Base-by-base conservation (phyloP, 2,888 invertebrate genomes). In the Odontothrips loti region DNA sequence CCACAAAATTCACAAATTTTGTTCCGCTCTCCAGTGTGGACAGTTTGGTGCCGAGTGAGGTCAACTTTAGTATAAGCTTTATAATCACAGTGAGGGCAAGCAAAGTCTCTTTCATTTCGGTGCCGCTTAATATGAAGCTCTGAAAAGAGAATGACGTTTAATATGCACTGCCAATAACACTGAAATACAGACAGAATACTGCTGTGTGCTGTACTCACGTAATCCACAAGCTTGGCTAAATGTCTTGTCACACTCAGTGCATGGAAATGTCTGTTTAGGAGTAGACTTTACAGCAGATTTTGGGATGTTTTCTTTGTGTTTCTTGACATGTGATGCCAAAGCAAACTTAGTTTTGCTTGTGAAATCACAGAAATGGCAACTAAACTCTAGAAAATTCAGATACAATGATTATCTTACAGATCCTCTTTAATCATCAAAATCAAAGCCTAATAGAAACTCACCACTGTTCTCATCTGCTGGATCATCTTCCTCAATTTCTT, bases 51-150 rank as follows among this genome's bases (percentile, higher is more conserved):
- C 23, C 83, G 83, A 4, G 81, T 51, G 34, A 81, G 81, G 63
- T 83, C 83, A 12, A 82, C 81, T 81, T 83, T 83, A n/a, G 83
- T 83, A 47, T 82, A 82, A 10, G 83, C 82, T 15, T 81, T 75
- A 68, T 83, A 83, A n/a, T 82, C 82, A 80, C 83, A 83, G 43
- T 80, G 81, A 23, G 82, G 81, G 79, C 83, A 83, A 20, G 83
- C 81, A 63, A 80, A 83, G 51, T 83, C 83, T 58, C 83, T 81
- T 47, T 83, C 82, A 23, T 81, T 82, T 20, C 80, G 29, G 47
- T 83, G 83, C n/a, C 83, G 79, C 68, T 83, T 83, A 34, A 83
- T 80, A 58, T 83, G 83, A 79, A 83, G 80, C 80, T 82, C 83
- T 83, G 80, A 2, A 75, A 27, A 23, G 27, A 75, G 0, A 58